These are phyloP conservation scores for Branchellion lobata DNA, from an alignment of 2,888 invertebrate genomes.

Conservation along the genomic window DNA sequence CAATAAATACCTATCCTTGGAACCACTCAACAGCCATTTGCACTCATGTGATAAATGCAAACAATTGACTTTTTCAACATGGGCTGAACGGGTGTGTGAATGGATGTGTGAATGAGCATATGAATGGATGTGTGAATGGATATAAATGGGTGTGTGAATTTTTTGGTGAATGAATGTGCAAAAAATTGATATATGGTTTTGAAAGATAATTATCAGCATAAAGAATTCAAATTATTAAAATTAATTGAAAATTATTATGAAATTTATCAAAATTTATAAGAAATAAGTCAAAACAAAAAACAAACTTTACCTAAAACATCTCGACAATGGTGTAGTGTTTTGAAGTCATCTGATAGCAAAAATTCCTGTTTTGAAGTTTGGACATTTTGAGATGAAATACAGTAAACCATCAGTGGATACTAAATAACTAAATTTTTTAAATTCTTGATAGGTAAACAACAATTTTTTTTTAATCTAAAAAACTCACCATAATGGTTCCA, in stretches of 20 bases:
- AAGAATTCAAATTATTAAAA: too few species aligned
- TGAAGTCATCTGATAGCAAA: slow-evolving; percentile 85
- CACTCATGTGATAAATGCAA: not conserved
- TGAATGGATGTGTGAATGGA: not conserved
- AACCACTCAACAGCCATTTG: slow-evolving; percentile 29
- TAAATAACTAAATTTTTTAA: too few species aligned
- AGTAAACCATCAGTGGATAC: not conserved
- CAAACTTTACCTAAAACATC: slow-evolving; percentile 77
- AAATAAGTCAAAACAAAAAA: too few species aligned
- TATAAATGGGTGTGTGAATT: too few species aligned
- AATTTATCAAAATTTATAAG: too few species aligned
- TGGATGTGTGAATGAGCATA: too few species aligned
- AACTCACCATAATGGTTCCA: slow-evolving; percentile 75
- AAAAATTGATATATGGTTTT: too few species aligned
- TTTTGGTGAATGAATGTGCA: too few species aligned
- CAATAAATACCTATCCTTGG: slow-evolving; percentile 67
- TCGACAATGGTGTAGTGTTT: slow-evolving; percentile 80
- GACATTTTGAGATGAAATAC: not conserved
- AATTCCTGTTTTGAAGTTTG: slow-evolving; percentile 77
- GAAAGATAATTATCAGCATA: too few species aligned
- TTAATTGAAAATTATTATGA: too few species aligned
- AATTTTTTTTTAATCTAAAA: not conserved
- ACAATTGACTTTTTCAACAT: slow-evolving; percentile 27
- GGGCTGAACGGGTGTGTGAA: not conserved
- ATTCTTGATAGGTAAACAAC: too few species aligned